These are phyloP conservation scores for Coranthus polyacanthus DNA, from an alignment of 2,797 vertebrate genomes.

Conservation along the genomic window DNA sequence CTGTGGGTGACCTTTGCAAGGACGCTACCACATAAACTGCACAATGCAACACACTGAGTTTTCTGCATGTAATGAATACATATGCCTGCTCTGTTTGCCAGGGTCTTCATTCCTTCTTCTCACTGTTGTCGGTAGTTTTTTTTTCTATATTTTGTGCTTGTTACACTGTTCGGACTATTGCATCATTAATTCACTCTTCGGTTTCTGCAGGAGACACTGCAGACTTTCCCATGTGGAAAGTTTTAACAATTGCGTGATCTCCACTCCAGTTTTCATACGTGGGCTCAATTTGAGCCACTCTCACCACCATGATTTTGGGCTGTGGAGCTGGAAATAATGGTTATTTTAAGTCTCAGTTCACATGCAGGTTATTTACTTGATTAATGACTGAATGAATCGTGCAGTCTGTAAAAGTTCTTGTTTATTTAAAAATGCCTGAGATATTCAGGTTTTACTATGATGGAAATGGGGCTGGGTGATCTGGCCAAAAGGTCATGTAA, in stretches of 20 bases:
- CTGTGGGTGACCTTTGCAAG: conserved; percentile 67
- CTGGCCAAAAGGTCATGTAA: too few species aligned
- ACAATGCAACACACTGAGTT: conserved; percentile 22
- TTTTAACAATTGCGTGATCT: neutral
- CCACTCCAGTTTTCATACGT: neutral
- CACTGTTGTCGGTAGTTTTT: neutral
- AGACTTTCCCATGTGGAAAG: neutral
- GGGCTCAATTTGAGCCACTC: neutral
- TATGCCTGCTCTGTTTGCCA: conserved; percentile 9
- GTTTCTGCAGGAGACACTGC: neutral
- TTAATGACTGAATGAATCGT: too few species aligned
- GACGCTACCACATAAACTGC: conserved; percentile 34
- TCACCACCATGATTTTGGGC: neutral
- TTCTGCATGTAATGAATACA: neutral
- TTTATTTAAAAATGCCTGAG: too few species aligned
- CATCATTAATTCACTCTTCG: conserved; percentile 5
- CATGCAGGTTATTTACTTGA: neutral
- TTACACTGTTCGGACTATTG: neutral
- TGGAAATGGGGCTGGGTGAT: too few species aligned
- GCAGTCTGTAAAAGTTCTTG: too few species aligned
- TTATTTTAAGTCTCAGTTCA: neutral
- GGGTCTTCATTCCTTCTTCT: neutral
- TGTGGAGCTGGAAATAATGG: neutral
- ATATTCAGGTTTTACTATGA: too few species aligned
- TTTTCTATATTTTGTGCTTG: neutral